Base-by-base conservation (phyloP, 92 coral and sea anemone genomes). In the Pocillopora grandis region DNA sequence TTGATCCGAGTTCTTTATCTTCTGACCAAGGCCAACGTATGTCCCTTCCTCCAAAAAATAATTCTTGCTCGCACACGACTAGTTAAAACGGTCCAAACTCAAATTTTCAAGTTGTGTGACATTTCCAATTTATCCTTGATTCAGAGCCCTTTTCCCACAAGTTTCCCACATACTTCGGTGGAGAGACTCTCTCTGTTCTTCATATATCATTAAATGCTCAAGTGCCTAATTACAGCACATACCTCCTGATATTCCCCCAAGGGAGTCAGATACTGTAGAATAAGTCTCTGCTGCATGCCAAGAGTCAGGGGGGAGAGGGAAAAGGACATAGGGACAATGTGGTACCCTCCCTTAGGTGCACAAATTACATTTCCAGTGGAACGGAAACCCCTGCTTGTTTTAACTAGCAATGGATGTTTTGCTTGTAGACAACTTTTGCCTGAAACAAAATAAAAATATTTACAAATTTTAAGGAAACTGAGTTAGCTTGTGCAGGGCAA, bases 191-290 rank as follows among this genome's bases (percentile, higher is more conserved):
- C 7, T 3, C 49, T 42, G 49, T 42, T 42, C 49, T 42, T 42
- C 7, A 42, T 42, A 42, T 42, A 42, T 3, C 49, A 42, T 42
- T 6, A 66, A 66, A 14, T 21, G 36, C 37, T 19, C 0, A 2
- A 11, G 9, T 23, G 37, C 1, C 70, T 23, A n/a, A 2, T 36
- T 2, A 31, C 10, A 21, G 55, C 64, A 16, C 23, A 82, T 85
- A 96, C 99, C 98, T 96, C 98, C 82, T 96, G 99, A 78, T 94
- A 96, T 83, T 96, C 99, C 31, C 99, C 99, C 63, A 96, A 89
- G 35, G 99, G 98, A 15, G 95, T 92, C 72, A 96, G 88, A 66
- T 94, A 96, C 70, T 93, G 91, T 27, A 96, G 69, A 71, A 96
- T 96, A 55, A 94, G 85, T 79, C 97, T 85, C 80, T 94, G 98